These are phyloP conservation scores for Tribolium madens DNA, from an alignment of 1,140 invertebrate genomes.

Conservation along the genomic window DNA sequence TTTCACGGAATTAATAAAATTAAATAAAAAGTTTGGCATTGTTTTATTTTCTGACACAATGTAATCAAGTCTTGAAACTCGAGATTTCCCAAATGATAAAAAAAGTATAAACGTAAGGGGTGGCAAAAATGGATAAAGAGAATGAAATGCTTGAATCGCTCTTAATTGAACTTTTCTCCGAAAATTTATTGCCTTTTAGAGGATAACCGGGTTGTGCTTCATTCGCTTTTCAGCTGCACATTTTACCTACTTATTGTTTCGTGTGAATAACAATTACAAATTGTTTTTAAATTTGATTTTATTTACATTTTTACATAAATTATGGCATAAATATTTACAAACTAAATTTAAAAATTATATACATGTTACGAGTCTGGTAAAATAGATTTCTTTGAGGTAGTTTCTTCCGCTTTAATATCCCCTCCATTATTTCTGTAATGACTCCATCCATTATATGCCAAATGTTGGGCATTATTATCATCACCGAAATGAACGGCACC, in stretches of 20 bases:
- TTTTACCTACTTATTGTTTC: no score
- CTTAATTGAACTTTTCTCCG: not conserved
- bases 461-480: constrained; percentile 74
- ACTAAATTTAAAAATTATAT: not conserved
- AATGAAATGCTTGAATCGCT: not conserved
- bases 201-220: not conserved
- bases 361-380: constrained; percentile 61
- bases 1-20: not conserved
- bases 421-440: constrained; percentile 66
- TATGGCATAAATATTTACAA: constrained; percentile 42
- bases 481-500: constrained; percentile 75
- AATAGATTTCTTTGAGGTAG: constrained; percentile 62
- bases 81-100: not conserved
- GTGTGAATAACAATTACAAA: constrained; percentile 3
- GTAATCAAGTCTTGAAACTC: not conserved
- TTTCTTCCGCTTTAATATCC: constrained; percentile 58
- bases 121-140: not conserved
- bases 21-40: not conserved
- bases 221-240: not conserved
- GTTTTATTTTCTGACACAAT: not conserved
- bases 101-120: not conserved
- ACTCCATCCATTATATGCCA: constrained; percentile 73
- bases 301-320: constrained; percentile 25
- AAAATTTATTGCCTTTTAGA: not conserved
- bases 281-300: constrained; percentile 5